Base-by-base conservation (phyloP, 2,113 vertebrate species). In the Sphaerodactylus townsendi region DNA sequence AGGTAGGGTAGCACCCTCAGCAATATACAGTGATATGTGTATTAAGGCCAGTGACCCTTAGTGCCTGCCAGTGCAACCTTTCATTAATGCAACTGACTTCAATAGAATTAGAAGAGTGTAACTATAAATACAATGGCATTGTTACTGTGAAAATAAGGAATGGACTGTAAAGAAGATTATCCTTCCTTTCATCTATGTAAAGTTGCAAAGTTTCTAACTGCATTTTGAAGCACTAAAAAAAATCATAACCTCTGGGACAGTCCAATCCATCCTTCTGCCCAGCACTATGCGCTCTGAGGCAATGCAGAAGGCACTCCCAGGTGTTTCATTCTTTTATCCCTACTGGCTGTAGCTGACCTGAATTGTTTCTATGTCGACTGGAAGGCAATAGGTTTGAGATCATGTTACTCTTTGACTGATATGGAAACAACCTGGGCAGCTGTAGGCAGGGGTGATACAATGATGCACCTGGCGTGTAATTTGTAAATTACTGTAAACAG, bases 401-500 rank as follows among this genome's bases (percentile, higher is more conserved):
- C 28, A 56, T 56, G 74, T 69, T 77, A 46, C 64, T 76, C 19
- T 77, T 17, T 4, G n/a, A 69, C 44, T 76, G 73, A 53, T 76
- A 84, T 77, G 35, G 64, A 74, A 84, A 69, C 64, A 84, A 77
- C 73, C 15, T 64, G 35, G 33, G 46, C 44, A 83, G 62, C 64
- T 84, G 62, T 35, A 84, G 46, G 14, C 28, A 76, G 35, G 8
- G 64, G 50, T 77, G 33, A 68, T 30, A 33, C 35, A n/a, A 21
- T 56, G 46, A 69, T 56, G 48, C 30, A 77, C 73, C 74, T 69
- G 73, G 73, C 15, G 25, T 77, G 37, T 53, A 64, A 56, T 35
- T 77, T 77, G n/a, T 14, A 53, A 53, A 53, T 21, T 70, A 50
- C 23, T 53, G 79, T 69, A 77, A 77, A 77, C 73, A 56, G 9